A percentile compares a stretch with the other conserved stretches of the same genome.
Conservation (phyloP, 2,888 invertebrate genomes). For the Hyalella azteca region DNA sequence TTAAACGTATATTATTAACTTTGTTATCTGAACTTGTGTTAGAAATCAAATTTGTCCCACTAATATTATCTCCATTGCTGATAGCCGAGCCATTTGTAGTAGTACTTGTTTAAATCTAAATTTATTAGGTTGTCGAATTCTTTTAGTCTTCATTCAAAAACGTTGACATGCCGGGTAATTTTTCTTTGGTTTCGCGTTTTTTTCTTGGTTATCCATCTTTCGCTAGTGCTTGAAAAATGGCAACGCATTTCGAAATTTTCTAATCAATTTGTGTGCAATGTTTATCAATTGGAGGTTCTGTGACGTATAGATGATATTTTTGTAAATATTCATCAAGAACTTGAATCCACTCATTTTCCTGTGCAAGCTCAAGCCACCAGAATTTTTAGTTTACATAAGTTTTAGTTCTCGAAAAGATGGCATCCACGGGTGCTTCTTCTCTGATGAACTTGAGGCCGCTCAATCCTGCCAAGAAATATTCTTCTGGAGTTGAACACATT, state of each 20-base stretch:
- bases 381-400: too few species aligned
- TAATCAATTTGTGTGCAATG: too few species aligned
- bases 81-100: neutral
- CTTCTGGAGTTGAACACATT: neutral
- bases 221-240: too few species aligned
- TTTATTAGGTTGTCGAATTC: neutral
- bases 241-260: too few species aligned
- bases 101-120: neutral
- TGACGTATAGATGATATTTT: too few species aligned
- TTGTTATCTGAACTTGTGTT: neutral
- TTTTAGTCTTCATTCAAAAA: neutral
- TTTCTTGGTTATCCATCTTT: neutral
- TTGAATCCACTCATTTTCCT: too few species aligned
- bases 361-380: too few species aligned
- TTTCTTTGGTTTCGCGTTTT: neutral
- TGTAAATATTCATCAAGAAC: too few species aligned
- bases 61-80: neutral
- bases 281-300: too few species aligned
- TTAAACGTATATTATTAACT: too few species aligned
- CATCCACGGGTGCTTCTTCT: too few species aligned
- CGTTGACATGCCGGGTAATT: neutral
- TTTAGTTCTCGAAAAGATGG: too few species aligned
- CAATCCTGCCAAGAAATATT: neutral
- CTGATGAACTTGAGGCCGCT: neutral
- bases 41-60: neutral